These are phyloP conservation scores for Montipora capricornis DNA, from an alignment of 64 coral and sea anemone genomes.

Conservation along the genomic window DNA sequence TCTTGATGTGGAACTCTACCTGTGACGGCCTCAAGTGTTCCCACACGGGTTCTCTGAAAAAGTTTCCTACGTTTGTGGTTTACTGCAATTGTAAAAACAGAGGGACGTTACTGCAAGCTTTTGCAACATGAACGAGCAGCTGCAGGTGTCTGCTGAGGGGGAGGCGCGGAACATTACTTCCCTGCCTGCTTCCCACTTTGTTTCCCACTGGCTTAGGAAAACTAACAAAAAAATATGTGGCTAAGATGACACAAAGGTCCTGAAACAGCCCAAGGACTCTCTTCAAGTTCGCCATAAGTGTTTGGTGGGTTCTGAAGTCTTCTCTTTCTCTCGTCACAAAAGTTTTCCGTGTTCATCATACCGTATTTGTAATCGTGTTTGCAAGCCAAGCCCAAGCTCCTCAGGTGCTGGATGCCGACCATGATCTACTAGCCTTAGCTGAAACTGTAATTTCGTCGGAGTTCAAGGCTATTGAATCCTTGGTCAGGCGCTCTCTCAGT, in stretches of 20 bases:
- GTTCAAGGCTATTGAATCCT: background rate
- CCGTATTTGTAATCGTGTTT: slow-evolving; percentile 2
- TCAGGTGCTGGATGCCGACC: background rate
- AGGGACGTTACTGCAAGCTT: background rate
- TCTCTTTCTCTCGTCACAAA: slow-evolving; percentile 3
- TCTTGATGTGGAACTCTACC: too few relatives aligned
- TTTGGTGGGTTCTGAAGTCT: background rate
- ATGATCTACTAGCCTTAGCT: background rate
- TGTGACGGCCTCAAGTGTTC: too few relatives aligned
- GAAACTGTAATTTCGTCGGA: background rate
- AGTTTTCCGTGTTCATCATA: background rate
- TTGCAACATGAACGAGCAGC: background rate
- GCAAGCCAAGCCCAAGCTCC: background rate
- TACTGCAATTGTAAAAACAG: background rate
- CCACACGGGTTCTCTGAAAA: too few relatives aligned
- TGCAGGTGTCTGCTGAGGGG: background rate
- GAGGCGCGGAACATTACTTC: background rate
- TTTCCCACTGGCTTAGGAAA: background rate
- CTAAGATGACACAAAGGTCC: background rate
- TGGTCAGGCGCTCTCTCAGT: too few relatives aligned
- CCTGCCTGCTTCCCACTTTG: background rate
- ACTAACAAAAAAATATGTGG: background rate
- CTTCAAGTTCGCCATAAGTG: background rate
- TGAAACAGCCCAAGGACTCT: background rate
- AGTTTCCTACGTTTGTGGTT: too few relatives aligned